Conservation (phyloP, 2,888 invertebrate species). For the Acleris emargana region DNA sequence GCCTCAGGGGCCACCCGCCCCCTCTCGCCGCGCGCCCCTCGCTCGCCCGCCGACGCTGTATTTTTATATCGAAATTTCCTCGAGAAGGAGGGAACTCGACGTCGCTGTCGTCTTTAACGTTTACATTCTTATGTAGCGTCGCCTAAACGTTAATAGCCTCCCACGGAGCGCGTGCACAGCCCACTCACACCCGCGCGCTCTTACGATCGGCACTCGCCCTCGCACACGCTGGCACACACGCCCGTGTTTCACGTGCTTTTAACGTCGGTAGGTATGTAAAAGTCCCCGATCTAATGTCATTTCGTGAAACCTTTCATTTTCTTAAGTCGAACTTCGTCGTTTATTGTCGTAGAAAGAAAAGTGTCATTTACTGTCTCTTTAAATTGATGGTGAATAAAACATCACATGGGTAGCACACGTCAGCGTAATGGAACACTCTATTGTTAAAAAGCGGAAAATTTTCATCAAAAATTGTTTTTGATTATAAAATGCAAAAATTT, state of each 20-base stretch:
- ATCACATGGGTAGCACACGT: constrained; percentile 40
- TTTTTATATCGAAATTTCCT: constrained; percentile 84
- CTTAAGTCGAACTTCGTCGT: constrained; percentile 61
- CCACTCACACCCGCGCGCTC: constrained; percentile 38
- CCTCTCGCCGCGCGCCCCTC: constrained; percentile 52
- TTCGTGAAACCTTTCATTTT: constrained; percentile 72
- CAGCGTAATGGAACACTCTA: constrained; percentile 37
- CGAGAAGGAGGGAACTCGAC: constrained; percentile 73
- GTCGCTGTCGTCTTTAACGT: constrained; percentile 81
- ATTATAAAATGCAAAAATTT: background rate
- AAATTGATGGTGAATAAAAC: constrained; percentile 62
- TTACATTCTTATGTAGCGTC: constrained; percentile 84
- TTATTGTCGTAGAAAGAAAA: constrained; percentile 61
- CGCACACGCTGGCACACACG: constrained; percentile 41
- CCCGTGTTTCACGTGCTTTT: constrained; percentile 71
- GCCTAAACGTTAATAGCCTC: constrained; percentile 80
- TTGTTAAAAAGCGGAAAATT: constrained; percentile 40
- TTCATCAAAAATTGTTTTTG: constrained; percentile 4
- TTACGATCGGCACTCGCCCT: constrained; percentile 35
- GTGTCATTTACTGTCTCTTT: constrained; percentile 57
- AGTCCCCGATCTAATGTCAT: constrained; percentile 68
- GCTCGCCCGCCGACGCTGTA: constrained; percentile 68
- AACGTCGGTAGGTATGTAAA: constrained; percentile 63
- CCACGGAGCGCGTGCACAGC: constrained; percentile 62
- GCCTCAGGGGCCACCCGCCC: constrained; percentile 78